A percentile compares a stretch with the other conserved stretches of the same genome.
Evolutionary conservation across 37 sponge, comb jelly and placozoan genomes (phyloP).

Genomic region (Beroe forskalii): DNA sequence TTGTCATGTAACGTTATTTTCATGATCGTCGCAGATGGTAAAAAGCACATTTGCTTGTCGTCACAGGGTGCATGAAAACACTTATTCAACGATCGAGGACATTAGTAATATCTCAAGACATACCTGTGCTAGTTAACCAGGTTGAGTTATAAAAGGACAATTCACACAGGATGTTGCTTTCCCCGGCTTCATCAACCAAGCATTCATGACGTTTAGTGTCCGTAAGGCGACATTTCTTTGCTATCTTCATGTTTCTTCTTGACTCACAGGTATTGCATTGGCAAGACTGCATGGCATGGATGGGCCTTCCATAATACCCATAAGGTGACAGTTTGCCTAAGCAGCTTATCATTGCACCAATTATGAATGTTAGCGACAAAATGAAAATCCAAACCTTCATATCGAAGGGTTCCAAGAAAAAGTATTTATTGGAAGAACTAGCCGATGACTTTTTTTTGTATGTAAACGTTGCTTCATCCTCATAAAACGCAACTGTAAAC

Average conservation of each 20-base stretch:
- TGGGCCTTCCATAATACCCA: neutral
- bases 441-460: neutral
- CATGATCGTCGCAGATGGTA: too few species aligned
- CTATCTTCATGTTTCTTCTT: neutral
- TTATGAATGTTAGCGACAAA: neutral
- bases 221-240: neutral
- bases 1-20: too few species aligned
- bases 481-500: neutral
- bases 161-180: neutral
- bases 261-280: neutral
- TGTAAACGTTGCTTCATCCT: neutral
- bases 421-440: neutral
- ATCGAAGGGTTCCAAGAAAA: slow-evolving; percentile 11
- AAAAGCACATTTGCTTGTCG: too few species aligned
- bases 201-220: neutral
- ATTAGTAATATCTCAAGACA: too few species aligned
- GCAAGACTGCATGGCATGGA: slow-evolving; percentile 5
- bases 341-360: neutral
- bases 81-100: too few species aligned
- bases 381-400: neutral
- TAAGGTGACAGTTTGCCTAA: neutral
- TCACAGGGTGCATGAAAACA: too few species aligned
- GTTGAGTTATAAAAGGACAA: neutral
- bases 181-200: slow-evolving; percentile 1
- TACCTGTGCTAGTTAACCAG: neutral